These are phyloP conservation scores for Corella eumyota DNA, from an alignment of 23 tunicate genomes.

Conservation along the genomic window DNA sequence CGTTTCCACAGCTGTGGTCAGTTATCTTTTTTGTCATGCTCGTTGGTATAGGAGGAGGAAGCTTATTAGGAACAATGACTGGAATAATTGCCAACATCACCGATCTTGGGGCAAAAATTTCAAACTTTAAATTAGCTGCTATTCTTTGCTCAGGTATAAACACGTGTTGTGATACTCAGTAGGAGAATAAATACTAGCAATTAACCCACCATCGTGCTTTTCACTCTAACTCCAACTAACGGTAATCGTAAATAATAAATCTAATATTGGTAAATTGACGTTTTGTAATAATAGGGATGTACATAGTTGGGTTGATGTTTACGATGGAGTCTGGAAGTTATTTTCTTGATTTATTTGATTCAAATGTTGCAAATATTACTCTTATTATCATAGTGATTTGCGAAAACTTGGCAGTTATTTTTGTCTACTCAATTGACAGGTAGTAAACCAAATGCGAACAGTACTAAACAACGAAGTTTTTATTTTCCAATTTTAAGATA, in stretches of 20 bases:
- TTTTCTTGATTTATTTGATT: slow-evolving; percentile 3
- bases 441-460: not conserved
- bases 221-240: too few species aligned
- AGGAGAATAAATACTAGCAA: too few species aligned
- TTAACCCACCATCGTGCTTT: too few species aligned
- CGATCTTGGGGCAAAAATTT: slow-evolving; percentile 1
- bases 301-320: not conserved
- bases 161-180: too few species aligned
- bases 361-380: not conserved
- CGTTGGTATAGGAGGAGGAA: not conserved
- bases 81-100: not conserved
- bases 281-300: too few species aligned
- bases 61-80: not conserved
- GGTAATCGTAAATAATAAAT: too few species aligned
- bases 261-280: too few species aligned
- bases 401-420: slow-evolving; percentile 1
- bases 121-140: not conserved
- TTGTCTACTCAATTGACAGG: not conserved
- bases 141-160: slow-evolving; percentile 3
- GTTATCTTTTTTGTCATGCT: slow-evolving; percentile 1
- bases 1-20: not conserved
- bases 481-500: too few species aligned
- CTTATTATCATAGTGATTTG: slow-evolving; percentile 1
- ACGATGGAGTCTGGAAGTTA: not conserved
- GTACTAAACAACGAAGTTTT: too few species aligned